phyloP scores from a whole-genome alignment of 2,888 invertebrate genomes.

The Empis stercorea region DNA sequence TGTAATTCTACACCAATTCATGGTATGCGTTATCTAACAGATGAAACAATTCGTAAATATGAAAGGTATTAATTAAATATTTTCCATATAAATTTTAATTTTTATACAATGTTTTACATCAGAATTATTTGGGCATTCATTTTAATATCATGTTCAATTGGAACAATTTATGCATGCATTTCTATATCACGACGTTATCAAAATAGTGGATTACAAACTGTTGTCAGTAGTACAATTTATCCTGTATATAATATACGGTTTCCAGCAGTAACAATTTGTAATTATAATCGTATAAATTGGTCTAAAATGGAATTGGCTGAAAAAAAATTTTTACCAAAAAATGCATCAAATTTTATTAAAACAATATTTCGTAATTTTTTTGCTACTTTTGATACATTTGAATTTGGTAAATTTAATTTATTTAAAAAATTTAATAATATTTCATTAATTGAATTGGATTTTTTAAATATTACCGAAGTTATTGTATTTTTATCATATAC shows the following conservation, averaged over 20 bases:
- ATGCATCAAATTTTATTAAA: constrained; percentile 17
- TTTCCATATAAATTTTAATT: neutral
- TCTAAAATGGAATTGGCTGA: constrained; percentile 22
- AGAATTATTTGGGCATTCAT: constrained; percentile 27
- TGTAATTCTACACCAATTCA: constrained; percentile 29
- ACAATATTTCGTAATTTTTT: constrained; percentile 21
- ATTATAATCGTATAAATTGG: constrained; percentile 31
- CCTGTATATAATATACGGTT: constrained; percentile 28
- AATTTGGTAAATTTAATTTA: constrained; percentile 28
- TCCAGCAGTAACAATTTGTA: constrained; percentile 30
- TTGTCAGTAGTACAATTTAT: constrained; percentile 30
- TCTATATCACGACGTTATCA: constrained; percentile 27
- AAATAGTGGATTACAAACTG: constrained; percentile 28
- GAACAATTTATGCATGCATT: constrained; percentile 26
- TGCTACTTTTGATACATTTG: constrained; percentile 21
- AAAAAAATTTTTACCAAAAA: constrained; percentile 20
- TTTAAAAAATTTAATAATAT: constrained; percentile 15
- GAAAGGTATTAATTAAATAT: constrained; percentile 21
- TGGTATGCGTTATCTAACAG: constrained; percentile 28
- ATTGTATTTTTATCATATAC: constrained; percentile 17
- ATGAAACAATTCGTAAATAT: constrained; percentile 20
- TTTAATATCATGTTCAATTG: constrained; percentile 23
- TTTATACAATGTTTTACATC: neutral
- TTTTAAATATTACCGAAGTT: constrained; percentile 22
- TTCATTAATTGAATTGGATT: constrained; percentile 15